Conservation (phyloP, 2,797 vertebrate genomes). For the Poeciliopsis gracilis region DNA sequence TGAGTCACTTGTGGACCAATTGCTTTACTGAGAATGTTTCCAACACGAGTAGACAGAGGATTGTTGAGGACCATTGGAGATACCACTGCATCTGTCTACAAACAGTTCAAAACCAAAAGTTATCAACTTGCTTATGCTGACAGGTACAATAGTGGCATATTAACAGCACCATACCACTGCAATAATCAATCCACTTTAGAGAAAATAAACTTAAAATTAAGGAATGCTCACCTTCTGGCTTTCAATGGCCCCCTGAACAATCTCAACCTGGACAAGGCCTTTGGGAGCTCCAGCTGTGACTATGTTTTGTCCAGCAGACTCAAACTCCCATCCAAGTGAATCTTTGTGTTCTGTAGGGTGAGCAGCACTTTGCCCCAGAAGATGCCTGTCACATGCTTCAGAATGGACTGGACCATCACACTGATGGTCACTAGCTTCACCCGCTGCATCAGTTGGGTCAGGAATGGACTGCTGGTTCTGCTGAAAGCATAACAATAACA, state of each 20-base stretch:
- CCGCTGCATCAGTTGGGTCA: background rate
- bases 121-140: background rate
- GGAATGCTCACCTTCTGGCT: slow-evolving; percentile 57
- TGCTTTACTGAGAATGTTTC: slow-evolving; percentile 25
- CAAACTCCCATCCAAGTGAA: background rate
- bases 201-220: background rate
- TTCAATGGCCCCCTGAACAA: slow-evolving; percentile 60
- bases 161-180: too few species aligned
- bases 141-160: too few species aligned
- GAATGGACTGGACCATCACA: background rate
- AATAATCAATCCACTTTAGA: background rate
- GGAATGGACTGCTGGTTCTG: background rate
- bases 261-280: slow-evolving; percentile 41
- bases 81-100: slow-evolving; percentile 62
- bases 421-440: background rate
- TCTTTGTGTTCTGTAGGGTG: background rate
- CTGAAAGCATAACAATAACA: background rate
- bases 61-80: slow-evolving; percentile 52
- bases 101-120: background rate
- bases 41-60: slow-evolving; percentile 59
- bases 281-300: slow-evolving; percentile 11
- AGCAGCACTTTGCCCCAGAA: slow-evolving; percentile 13
- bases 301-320: background rate
- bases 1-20: slow-evolving; percentile 28
- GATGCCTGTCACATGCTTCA: slow-evolving; percentile 45